Evolutionary conservation across 2,888 invertebrate genomes (phyloP).

Genomic region (Ferrisia virgata): DNA sequence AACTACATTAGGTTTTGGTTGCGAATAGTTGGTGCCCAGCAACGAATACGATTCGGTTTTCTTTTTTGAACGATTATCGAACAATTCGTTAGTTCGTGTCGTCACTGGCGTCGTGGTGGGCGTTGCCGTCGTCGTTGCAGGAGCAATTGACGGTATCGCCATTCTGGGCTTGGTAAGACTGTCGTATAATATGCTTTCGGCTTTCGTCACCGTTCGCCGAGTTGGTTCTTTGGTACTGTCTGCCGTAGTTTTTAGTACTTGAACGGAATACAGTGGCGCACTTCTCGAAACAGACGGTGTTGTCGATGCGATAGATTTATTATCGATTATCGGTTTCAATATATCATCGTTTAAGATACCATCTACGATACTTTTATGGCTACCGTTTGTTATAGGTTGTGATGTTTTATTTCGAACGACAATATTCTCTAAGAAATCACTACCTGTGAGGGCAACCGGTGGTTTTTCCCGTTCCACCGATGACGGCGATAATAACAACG

Average conservation of each 20-base stretch:
- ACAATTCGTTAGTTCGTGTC: background rate
- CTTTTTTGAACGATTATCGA: background rate
- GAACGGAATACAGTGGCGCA: background rate
- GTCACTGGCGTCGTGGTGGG: too few relatives aligned
- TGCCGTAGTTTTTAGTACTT: background rate
- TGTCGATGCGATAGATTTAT: background rate
- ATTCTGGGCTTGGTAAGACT: constrained; percentile 17
- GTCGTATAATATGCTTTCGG: constrained; percentile 30
- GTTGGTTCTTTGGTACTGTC: background rate
- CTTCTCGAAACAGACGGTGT: background rate
- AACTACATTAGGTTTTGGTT: background rate
- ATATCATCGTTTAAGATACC: constrained; percentile 15
- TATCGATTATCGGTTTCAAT: background rate
- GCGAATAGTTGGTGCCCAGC: background rate
- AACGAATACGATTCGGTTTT: background rate
- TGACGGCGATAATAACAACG: background rate
- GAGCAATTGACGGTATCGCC: background rate
- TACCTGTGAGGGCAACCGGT: background rate
- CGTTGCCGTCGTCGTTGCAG: too few relatives aligned
- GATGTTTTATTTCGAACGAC: background rate
- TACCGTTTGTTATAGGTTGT: background rate
- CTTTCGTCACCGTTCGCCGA: background rate
- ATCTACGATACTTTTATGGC: background rate
- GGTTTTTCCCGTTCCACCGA: background rate
- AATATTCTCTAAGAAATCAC: constrained; percentile 1